A percentile compares a stretch with the other conserved stretches of the same genome.
phyloP scores from a whole-genome alignment of 35 echinoderm and acorn worm genomes.

The Patiria miniata region DNA sequence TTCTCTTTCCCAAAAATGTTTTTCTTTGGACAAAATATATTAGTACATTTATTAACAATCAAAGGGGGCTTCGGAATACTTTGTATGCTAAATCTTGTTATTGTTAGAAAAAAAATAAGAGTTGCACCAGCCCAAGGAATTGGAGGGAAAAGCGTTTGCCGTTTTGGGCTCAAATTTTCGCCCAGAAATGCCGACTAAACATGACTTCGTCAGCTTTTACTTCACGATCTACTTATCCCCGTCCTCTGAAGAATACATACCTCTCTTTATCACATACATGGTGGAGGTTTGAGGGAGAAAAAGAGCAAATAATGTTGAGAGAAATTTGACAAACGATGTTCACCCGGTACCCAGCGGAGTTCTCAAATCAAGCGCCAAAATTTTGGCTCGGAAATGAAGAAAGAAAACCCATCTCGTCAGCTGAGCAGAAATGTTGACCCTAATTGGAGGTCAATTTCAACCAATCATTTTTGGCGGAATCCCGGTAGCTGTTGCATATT shows the following conservation, averaged over 20 bases:
- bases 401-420: too few relatives aligned
- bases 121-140: neutral
- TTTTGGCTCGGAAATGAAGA: neutral
- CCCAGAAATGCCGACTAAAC: neutral
- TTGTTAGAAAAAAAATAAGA: too few relatives aligned
- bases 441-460: too few relatives aligned
- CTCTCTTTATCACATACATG: constrained; percentile 24
- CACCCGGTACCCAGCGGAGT: neutral
- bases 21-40: too few relatives aligned
- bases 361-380: constrained; percentile 26
- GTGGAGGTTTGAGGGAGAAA: neutral
- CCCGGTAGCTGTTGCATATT: too few relatives aligned
- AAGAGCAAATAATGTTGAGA: neutral
- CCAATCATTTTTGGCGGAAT: too few relatives aligned
- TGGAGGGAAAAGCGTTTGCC: neutral
- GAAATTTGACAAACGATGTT: neutral
- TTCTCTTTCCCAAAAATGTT: too few relatives aligned
- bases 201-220: neutral
- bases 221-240: neutral
- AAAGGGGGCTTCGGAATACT: too few relatives aligned
- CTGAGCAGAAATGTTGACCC: too few relatives aligned
- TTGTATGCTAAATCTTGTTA: too few relatives aligned
- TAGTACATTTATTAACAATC: too few relatives aligned
- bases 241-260: neutral
- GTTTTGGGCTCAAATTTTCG: neutral